Conservation (phyloP, 2,113 vertebrate genomes). For the Tricholaema leucomelas region DNA sequence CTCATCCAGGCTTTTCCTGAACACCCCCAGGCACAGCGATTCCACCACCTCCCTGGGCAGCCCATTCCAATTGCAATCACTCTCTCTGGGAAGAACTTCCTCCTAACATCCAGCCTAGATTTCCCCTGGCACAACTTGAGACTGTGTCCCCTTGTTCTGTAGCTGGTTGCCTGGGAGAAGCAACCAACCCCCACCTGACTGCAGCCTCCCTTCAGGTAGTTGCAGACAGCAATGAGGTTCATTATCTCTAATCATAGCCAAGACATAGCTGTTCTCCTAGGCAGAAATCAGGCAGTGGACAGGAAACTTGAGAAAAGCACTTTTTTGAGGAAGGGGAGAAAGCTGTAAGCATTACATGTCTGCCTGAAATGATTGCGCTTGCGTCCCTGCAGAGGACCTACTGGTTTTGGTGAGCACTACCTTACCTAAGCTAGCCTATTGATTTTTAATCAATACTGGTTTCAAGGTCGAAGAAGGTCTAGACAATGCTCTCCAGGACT, state of each 20-base stretch:
- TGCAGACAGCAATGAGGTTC: no score
- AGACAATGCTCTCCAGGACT: background rate
- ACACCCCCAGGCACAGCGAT: no score
- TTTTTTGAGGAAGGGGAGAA: background rate
- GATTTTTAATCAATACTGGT: conserved; percentile 4
- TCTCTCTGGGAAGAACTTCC: no score
- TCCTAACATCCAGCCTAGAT: no score
- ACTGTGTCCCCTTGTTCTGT: no score
- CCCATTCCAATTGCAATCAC: no score
- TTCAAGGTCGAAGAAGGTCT: conserved; percentile 32
- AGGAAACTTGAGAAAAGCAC: background rate
- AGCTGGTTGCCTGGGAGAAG: no score
- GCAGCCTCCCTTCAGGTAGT: no score
- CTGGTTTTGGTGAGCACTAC: background rate
- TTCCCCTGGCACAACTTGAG: no score
- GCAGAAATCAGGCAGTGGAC: background rate
- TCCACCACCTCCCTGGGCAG: no score
- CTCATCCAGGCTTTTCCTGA: no score
- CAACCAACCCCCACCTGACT: no score
- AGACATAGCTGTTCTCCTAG: background rate
- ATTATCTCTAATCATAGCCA: conserved; percentile 22
- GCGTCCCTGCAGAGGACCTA: background rate
- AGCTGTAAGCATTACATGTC: background rate
- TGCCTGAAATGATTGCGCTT: background rate
- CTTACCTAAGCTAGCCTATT: background rate